Evolutionary conservation across 2,797 vertebrate genomes (phyloP).

Genomic region (Podargus strigoides): DNA sequence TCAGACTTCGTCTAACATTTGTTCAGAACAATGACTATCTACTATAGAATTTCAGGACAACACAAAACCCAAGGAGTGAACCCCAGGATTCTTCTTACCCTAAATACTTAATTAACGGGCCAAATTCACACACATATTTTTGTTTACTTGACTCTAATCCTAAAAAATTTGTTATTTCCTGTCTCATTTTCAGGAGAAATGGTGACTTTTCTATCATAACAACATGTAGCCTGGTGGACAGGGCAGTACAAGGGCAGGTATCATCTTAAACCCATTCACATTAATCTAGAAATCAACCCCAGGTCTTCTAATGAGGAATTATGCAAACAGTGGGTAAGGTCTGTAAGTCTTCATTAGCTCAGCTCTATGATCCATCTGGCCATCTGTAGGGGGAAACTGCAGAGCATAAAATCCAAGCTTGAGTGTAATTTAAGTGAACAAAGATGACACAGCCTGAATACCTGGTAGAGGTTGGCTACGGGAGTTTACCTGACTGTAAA

Average conservation of each 20-base stretch:
- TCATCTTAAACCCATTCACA: not conserved
- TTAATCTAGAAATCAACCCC: not conserved
- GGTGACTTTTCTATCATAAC: not conserved
- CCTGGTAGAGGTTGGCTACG: not conserved
- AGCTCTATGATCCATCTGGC: not conserved
- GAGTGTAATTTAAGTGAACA: not conserved
- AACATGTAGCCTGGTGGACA: not conserved
- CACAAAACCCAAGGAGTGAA: not conserved
- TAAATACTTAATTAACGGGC: not conserved
- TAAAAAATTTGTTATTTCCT: not conserved
- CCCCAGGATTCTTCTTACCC: not conserved
- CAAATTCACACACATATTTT: not conserved
- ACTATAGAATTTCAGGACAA: not conserved
- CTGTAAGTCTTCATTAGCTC: not conserved
- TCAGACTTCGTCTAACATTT: not conserved
- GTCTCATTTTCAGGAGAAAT: not conserved
- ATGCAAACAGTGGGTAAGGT: not conserved
- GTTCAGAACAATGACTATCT: not conserved
- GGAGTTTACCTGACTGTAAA: not conserved
- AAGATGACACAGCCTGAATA: not conserved
- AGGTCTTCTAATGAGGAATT: not conserved
- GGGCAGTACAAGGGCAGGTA: not conserved
- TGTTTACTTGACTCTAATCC: not conserved
- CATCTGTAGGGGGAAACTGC: not conserved
- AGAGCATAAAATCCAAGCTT: not conserved